phyloP scores from a whole-genome alignment of 2,888 invertebrate genomes.

The Papilio gigon region DNA sequence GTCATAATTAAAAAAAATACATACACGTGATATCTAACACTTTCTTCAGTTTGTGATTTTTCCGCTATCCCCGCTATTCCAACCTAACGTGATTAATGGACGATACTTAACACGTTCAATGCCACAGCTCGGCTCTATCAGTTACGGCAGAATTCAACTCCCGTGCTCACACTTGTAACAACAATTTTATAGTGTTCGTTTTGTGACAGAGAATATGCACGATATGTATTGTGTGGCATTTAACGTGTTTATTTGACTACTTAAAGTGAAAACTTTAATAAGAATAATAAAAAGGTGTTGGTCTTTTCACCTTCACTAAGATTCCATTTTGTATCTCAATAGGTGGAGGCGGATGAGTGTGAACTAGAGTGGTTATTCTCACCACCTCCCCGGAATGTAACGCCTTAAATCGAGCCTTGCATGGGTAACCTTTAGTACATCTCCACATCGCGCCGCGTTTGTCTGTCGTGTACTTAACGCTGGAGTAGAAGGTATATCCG shows the following conservation, averaged over 20 bases:
- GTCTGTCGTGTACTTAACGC: constrained; percentile 42
- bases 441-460: constrained; percentile 54
- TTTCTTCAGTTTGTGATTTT: too few species aligned
- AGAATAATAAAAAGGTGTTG: constrained; percentile 17
- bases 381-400: constrained; percentile 48
- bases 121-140: background rate
- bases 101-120: constrained; percentile 3
- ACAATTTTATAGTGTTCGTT: background rate
- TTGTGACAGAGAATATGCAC: background rate
- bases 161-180: background rate
- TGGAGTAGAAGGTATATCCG: constrained; percentile 56
- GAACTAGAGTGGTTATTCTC: constrained; percentile 50
- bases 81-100: too few species aligned
- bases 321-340: constrained; percentile 48
- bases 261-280: background rate
- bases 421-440: constrained; percentile 58
- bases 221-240: background rate
- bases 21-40: too few species aligned
- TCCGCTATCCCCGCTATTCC: too few species aligned
- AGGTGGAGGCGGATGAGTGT: constrained; percentile 52
- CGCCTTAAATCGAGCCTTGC: constrained; percentile 59
- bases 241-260: constrained; percentile 5
- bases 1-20: too few species aligned
- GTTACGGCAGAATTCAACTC: background rate
- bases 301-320: constrained; percentile 42